These are phyloP conservation scores for Ectropis grisescens DNA, from an alignment of 1,140 invertebrate species.

Conservation along the genomic window DNA sequence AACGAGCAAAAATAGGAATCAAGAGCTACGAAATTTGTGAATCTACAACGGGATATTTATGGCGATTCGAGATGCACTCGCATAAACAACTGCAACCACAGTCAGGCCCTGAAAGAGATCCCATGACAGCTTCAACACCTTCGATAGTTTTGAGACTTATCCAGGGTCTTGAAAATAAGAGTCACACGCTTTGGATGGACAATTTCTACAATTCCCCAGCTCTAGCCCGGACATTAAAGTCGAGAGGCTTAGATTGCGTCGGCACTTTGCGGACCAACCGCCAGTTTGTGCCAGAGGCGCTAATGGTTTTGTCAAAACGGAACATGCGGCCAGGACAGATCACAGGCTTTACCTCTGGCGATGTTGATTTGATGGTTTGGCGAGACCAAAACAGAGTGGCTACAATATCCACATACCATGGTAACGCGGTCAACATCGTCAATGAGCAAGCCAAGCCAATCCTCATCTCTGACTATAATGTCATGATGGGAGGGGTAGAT, in stretches of 20 bases:
- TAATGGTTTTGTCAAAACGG: neutral
- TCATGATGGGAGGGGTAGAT: slow-evolving; percentile 17
- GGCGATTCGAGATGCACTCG: slow-evolving; percentile 8
- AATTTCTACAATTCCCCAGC: slow-evolving; percentile 15
- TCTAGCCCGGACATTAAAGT: slow-evolving; percentile 8
- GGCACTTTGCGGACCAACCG: slow-evolving; percentile 9
- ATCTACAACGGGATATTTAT: slow-evolving; percentile 12
- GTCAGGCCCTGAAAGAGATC: too few relatives aligned
- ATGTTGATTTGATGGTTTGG: slow-evolving; percentile 14
- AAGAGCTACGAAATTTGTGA: slow-evolving; percentile 20
- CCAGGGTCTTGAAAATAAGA: slow-evolving; percentile 6
- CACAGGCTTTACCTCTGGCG: slow-evolving; percentile 2
- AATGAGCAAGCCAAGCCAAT: slow-evolving; percentile 3
- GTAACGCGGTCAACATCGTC: neutral
- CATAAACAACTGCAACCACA: neutral
- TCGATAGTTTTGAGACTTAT: slow-evolving; percentile 2
- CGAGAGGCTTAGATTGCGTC: slow-evolving; percentile 7
- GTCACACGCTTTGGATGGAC: too few relatives aligned
- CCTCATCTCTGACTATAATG: slow-evolving; percentile 14
- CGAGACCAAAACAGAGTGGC: slow-evolving; percentile 10
- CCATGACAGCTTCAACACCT: neutral
- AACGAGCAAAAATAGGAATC: slow-evolving; percentile 11
- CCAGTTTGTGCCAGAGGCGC: slow-evolving; percentile 9
- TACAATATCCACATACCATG: slow-evolving; percentile 17
- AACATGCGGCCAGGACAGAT: slow-evolving; percentile 5